Conservation (phyloP, 2,797 vertebrate genomes). For the Cygnus olor region DNA sequence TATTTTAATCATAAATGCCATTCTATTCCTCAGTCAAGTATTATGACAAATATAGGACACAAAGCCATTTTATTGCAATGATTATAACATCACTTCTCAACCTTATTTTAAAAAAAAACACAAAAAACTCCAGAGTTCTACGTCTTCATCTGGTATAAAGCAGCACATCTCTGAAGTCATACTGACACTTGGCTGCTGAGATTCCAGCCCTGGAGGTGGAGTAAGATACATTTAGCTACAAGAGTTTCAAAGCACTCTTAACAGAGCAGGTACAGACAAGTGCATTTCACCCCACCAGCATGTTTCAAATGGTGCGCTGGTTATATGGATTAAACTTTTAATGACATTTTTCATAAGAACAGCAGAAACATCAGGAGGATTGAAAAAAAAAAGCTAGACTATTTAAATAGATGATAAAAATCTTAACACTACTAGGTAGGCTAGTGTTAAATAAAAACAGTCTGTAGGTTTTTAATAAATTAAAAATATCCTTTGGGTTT, state of each 20-base stretch:
- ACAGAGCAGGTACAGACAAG: neutral
- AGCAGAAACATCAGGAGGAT: conserved; percentile 4
- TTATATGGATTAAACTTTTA: neutral
- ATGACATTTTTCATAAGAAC: neutral
- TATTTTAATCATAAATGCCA: conserved; percentile 54
- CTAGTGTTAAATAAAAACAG: conserved; percentile 49
- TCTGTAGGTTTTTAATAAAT: conserved; percentile 72
- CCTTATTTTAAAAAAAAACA: neutral
- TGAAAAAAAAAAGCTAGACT: conserved; percentile 12
- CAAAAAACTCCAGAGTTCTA: neutral
- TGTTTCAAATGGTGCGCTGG: neutral
- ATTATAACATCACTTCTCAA: conserved; percentile 32
- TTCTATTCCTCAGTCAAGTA: conserved; percentile 40
- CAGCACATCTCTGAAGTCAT: neutral
- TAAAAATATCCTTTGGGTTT: conserved; percentile 54
- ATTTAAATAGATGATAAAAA: conserved; percentile 52
- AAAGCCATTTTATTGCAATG: conserved; percentile 24
- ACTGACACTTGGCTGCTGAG: neutral
- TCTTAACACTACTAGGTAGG: conserved; percentile 23
- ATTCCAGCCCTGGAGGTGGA: neutral
- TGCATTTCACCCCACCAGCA: neutral
- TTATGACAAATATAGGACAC: conserved; percentile 3
- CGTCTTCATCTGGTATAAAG: neutral
- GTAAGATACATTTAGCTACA: neutral
- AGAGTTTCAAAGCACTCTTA: neutral